A percentile compares a stretch with the other conserved stretches of the same genome.
phyloP scores from a whole-genome alignment of 1,140 invertebrate species.

The Drosophila serrata region DNA sequence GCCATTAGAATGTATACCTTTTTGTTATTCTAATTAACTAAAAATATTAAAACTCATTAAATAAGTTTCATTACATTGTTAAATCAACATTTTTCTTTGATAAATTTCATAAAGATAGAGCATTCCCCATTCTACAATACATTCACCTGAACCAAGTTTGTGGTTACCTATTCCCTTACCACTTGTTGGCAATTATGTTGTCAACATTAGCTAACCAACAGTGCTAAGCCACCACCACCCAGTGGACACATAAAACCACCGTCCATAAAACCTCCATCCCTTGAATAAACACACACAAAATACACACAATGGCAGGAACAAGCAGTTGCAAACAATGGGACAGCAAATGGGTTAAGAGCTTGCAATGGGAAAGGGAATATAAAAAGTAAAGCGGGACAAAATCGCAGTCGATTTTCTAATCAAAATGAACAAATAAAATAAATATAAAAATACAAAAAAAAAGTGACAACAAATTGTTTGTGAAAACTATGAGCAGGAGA shows the following conservation, averaged over 20 bases:
- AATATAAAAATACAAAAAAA: neutral
- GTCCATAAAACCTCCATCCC: conserved; percentile 9
- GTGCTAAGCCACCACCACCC: conserved; percentile 41
- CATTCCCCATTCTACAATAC: neutral
- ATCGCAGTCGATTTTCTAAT: conserved; percentile 63
- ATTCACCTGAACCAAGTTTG: neutral
- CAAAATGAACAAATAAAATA: conserved; percentile 40
- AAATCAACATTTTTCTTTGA: neutral
- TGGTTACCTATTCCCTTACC: conserved; percentile 1
- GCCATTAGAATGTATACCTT: neutral
- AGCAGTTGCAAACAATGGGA: conserved; percentile 17
- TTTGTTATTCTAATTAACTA: neutral
- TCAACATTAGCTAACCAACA: conserved; percentile 58
- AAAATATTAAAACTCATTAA: neutral
- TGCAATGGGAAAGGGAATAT: neutral
- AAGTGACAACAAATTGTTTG: neutral
- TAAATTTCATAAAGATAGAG: too few species aligned
- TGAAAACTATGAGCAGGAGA: conserved; percentile 11
- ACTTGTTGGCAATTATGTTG: conserved; percentile 58
- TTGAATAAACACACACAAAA: conserved; percentile 19
- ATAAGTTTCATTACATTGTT: neutral
- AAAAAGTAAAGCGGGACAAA: conserved; percentile 7
- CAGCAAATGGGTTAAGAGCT: conserved; percentile 62
- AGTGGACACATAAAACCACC: conserved; percentile 58
- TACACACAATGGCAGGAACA: conserved; percentile 41